Conservation (phyloP, 2,113 vertebrate genomes). For the Nettapus auritus region DNA sequence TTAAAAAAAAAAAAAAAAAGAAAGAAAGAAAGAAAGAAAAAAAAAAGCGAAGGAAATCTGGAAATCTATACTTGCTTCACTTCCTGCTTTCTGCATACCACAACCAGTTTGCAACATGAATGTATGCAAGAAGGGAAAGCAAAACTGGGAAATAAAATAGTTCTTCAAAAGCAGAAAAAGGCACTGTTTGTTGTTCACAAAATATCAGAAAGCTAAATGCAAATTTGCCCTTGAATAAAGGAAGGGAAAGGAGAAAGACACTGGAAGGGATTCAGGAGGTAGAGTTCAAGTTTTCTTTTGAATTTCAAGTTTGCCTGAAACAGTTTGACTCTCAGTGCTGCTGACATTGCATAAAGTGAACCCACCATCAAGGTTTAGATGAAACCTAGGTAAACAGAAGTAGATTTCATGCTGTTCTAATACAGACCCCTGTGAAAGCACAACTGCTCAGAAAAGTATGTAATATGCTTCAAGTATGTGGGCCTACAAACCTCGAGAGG, state of each 20-base stretch:
- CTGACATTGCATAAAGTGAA: slow-evolving; percentile 52
- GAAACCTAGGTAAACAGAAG: slow-evolving; percentile 59
- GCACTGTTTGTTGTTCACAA: background rate
- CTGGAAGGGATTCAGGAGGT: background rate
- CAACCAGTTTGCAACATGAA: fast-evolving
- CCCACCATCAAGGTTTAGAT: slow-evolving; percentile 51
- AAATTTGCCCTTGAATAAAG: slow-evolving; percentile 17
- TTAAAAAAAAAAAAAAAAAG: too few relatives aligned
- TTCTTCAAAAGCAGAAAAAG: background rate
- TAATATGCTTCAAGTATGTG: slow-evolving; percentile 62
- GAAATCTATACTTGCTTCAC: background rate
- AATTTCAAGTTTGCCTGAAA: slow-evolving; percentile 26
- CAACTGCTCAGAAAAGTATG: slow-evolving; percentile 45
- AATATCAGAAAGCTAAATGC: background rate
- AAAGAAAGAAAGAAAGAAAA: background rate
- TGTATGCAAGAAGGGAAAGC: background rate
- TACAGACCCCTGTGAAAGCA: slow-evolving; percentile 59
- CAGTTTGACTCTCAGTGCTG: slow-evolving; percentile 57
- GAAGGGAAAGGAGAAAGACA: background rate
- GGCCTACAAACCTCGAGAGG: slow-evolving; percentile 59
- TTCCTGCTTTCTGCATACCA: background rate
- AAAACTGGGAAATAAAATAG: background rate
- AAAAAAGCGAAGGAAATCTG: background rate
- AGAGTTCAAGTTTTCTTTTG: slow-evolving; percentile 21
- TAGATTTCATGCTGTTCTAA: slow-evolving; percentile 73